A percentile compares a stretch with the other conserved stretches of the same genome.
These are phyloP conservation scores for Ageneiosus marmoratus DNA, from an alignment of 2,113 vertebrate species.

Conservation along the genomic window DNA sequence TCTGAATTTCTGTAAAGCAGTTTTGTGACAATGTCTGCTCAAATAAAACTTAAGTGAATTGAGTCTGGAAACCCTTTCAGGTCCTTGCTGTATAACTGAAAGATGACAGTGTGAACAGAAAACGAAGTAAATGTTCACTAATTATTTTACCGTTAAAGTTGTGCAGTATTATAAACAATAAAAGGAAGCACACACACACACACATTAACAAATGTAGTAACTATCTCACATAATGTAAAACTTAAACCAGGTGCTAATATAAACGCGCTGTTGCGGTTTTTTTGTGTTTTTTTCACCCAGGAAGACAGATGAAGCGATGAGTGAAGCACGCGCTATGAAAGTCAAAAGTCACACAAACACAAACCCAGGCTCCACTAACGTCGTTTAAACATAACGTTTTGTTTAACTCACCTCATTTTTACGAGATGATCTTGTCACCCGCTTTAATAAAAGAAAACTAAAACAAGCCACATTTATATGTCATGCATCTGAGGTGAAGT, in stretches of 20 bases:
- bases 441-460: neutral
- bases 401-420: slow-evolving; percentile 29
- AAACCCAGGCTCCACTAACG: neutral
- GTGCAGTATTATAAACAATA: neutral
- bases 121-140: neutral
- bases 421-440: neutral
- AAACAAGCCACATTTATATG: neutral
- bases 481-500: neutral
- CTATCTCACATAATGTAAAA: neutral
- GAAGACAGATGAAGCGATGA: neutral
- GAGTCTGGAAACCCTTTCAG: neutral
- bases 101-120: neutral
- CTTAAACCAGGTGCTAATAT: too few relatives aligned
- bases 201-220: neutral
- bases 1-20: neutral
- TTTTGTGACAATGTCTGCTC: neutral
- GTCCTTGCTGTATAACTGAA: neutral
- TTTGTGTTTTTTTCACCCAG: neutral
- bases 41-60: too few relatives aligned
- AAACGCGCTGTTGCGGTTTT: neutral
- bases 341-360: neutral
- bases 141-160: neutral
- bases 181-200: neutral
- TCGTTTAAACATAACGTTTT: neutral
- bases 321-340: neutral